These are phyloP conservation scores for Cosmorhoe ocellata DNA, from an alignment of 2,888 invertebrate genomes.

Conservation along the genomic window DNA sequence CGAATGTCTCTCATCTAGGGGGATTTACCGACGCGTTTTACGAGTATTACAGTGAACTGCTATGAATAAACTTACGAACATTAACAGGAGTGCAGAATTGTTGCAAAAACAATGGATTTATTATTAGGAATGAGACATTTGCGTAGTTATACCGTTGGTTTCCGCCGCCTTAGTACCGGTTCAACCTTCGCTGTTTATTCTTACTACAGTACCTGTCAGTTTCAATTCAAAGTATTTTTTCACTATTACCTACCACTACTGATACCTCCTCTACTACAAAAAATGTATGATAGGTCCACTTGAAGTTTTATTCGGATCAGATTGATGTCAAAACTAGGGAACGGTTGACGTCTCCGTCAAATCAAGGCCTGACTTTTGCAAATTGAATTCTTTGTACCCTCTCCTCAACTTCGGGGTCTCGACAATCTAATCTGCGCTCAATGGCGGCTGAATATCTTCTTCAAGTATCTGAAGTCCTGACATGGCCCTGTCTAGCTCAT, in stretches of 20 bases:
- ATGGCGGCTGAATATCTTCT: conserved; percentile 1
- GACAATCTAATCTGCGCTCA: conserved; percentile 2
- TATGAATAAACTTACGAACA: conserved; percentile 12
- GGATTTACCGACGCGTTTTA: conserved; percentile 4
- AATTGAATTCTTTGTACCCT: not conserved
- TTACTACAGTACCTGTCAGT: no score
- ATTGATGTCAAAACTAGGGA: no score
- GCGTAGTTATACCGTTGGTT: conserved; percentile 1
- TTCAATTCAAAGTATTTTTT: no score
- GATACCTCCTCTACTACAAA: no score
- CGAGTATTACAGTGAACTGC: conserved; percentile 4
- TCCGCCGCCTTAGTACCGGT: not conserved
- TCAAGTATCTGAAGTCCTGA: not conserved
- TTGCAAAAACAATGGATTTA: conserved; percentile 18
- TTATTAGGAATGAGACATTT: conserved; percentile 10
- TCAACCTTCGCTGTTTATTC: not conserved
- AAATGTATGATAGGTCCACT: no score
- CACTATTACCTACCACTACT: no score
- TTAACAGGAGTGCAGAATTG: conserved; percentile 5
- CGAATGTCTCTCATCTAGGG: not conserved
- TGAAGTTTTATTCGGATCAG: no score
- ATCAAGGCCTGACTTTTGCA: no score
- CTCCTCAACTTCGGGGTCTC: not conserved
- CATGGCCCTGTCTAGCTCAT: conserved; percentile 7
- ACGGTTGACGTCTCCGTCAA: no score